Evolutionary conservation across 2,888 invertebrate species (phyloP).

Genomic region (Hydropsyche betteni): DNA sequence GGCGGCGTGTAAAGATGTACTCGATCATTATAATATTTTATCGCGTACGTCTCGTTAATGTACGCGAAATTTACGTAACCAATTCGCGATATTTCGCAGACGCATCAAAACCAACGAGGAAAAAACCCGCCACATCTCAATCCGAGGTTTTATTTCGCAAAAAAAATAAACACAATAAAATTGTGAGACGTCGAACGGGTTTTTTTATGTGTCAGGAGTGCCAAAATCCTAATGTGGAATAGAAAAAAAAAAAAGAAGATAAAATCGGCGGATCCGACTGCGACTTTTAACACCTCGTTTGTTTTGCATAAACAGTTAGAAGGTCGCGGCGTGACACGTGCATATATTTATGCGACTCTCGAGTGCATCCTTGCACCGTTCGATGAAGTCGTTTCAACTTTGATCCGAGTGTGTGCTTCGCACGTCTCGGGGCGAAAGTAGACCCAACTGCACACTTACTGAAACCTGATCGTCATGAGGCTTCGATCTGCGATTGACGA

Average conservation of each 20-base stretch:
- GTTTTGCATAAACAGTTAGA: slow-evolving; percentile 2
- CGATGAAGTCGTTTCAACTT: slow-evolving; percentile 28
- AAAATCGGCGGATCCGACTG: not conserved
- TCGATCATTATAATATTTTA: too few relatives aligned
- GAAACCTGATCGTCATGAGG: slow-evolving; percentile 20
- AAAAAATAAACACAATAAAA: not conserved
- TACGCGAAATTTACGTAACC: not conserved
- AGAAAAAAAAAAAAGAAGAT: not conserved
- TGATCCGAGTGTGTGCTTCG: slow-evolving; percentile 15
- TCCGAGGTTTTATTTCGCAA: not conserved
- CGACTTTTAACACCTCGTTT: not conserved
- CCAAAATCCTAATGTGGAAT: too few relatives aligned
- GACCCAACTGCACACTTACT: not conserved
- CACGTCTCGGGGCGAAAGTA: slow-evolving; percentile 16
- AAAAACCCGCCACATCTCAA: slow-evolving; percentile 3
- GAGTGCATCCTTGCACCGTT: not conserved
- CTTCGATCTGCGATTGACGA: too few relatives aligned
- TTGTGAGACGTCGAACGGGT: too few relatives aligned
- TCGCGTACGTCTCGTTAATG: not conserved
- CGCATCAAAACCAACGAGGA: not conserved
- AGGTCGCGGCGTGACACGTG: too few relatives aligned
- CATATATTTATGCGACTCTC: too few relatives aligned
- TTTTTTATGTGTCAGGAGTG: too few relatives aligned
- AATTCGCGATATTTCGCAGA: not conserved
- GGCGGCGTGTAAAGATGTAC: too few relatives aligned